phyloP scores from a whole-genome alignment of 1,140 invertebrate genomes.

The Campoletis sonorensis region DNA sequence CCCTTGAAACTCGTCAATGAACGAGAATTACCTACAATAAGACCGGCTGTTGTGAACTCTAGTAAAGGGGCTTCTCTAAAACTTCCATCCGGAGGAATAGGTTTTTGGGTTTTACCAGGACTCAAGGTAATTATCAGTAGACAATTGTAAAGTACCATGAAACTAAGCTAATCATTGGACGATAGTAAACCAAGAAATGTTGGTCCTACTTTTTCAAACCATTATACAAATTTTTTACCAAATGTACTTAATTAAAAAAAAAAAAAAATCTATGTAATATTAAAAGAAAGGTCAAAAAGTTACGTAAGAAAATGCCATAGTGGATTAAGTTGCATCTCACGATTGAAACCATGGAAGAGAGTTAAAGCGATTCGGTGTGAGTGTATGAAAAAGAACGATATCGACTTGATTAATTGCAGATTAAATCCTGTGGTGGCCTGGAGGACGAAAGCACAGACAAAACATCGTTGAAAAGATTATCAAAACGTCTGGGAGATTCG shows the following conservation, averaged over 20 bases:
- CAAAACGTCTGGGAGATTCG: constrained; percentile 33
- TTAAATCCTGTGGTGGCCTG: constrained; percentile 59
- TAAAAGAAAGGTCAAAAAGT: too few relatives aligned
- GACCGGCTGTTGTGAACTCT: constrained; percentile 72
- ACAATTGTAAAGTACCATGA: too few relatives aligned
- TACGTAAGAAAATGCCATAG: too few relatives aligned
- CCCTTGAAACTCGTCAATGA: constrained; percentile 72
- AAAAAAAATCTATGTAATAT: not conserved
- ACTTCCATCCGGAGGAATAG: constrained; percentile 77
- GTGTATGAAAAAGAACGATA: too few relatives aligned
- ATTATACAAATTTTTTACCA: too few relatives aligned
- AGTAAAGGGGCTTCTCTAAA: constrained; percentile 73
- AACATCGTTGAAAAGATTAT: constrained; percentile 48
- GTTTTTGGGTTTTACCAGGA: constrained; percentile 79
- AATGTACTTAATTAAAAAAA: not conserved
- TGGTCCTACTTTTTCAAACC: too few relatives aligned
- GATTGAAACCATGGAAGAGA: too few relatives aligned
- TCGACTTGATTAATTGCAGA: constrained; percentile 50
- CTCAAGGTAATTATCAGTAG: constrained; percentile 69
- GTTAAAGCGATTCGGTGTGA: too few relatives aligned
- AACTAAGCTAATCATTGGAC: too few relatives aligned
- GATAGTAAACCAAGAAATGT: too few relatives aligned
- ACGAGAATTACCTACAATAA: constrained; percentile 70
- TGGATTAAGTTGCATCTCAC: too few relatives aligned
- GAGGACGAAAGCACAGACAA: constrained; percentile 50